A percentile compares a stretch with the other conserved stretches of the same genome.
Evolutionary conservation across 2,113 vertebrate species (phyloP).

Genomic region (Casuarius casuarius): DNA sequence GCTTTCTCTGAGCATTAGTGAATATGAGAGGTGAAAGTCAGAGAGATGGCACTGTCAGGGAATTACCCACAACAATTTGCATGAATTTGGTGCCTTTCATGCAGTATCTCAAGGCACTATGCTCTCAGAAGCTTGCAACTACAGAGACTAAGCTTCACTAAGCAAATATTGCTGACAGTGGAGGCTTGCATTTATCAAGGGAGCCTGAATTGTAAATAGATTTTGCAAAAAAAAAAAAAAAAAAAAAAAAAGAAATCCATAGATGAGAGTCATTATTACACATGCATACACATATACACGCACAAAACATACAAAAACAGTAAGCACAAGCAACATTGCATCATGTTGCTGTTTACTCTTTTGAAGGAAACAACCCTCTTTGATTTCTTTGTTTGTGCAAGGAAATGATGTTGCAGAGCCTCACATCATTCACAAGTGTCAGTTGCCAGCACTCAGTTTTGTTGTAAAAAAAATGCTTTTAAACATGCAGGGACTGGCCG

Average conservation of each 20-base stretch:
- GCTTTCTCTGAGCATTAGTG: constrained; percentile 13
- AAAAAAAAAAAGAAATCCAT: neutral
- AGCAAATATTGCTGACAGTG: constrained; percentile 62
- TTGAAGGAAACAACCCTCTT: neutral
- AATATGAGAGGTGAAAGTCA: constrained; percentile 52
- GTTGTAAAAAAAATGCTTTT: constrained; percentile 17
- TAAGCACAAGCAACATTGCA: neutral
- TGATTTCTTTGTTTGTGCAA: constrained; percentile 38
- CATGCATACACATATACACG: neutral
- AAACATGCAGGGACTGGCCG: neutral
- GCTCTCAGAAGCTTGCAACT: constrained; percentile 57
- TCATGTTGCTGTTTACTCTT: constrained; percentile 12
- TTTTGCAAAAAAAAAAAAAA: neutral
- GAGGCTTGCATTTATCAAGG: constrained; percentile 43
- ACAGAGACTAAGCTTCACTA: constrained; percentile 56
- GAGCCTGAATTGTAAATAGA: constrained; percentile 59
- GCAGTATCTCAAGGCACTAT: constrained; percentile 41
- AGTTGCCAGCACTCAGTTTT: neutral
- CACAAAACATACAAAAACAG: neutral
- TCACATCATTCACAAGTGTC: neutral
- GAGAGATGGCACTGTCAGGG: constrained; percentile 36
- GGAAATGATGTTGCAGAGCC: neutral
- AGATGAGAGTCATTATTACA: neutral
- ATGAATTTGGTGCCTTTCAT: constrained; percentile 50
- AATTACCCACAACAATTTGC: constrained; percentile 44